A percentile compares a stretch with the other conserved stretches of the same genome.
Conservation (phyloP, 2,888 invertebrate genomes). For the Drosophila colorata region DNA sequence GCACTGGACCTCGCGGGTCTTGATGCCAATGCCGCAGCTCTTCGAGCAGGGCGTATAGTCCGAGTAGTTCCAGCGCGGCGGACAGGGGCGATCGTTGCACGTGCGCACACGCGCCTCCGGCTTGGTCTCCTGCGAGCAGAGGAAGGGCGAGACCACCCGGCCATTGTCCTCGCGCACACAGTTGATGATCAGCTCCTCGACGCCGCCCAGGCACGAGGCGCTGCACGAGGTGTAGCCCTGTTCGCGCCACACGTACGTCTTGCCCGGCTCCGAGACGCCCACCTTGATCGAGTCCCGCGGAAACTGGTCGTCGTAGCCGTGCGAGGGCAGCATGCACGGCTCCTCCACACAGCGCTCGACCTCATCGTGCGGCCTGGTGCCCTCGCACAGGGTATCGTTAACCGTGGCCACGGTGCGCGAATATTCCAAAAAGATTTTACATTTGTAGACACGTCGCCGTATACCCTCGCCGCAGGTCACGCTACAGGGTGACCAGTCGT, state of each 20-base stretch:
- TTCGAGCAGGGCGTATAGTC: slow-evolving; percentile 96
- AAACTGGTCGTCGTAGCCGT: slow-evolving; percentile 86
- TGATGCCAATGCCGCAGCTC: slow-evolving; percentile 97
- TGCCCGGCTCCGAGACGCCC: slow-evolving; percentile 90
- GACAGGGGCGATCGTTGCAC: slow-evolving; percentile 98
- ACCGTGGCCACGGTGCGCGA: slow-evolving; percentile 94
- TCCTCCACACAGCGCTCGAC: slow-evolving; percentile 92
- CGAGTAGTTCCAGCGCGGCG: slow-evolving; percentile 96
- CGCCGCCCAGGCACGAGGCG: slow-evolving; percentile 96
- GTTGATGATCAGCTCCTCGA: slow-evolving; percentile 94
- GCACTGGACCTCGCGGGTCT: slow-evolving; percentile 91
- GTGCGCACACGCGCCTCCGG: slow-evolving; percentile 95
- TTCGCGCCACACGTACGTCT: slow-evolving; percentile 95
- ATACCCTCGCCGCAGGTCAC: slow-evolving; percentile 96
- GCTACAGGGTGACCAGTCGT: slow-evolving; percentile 96
- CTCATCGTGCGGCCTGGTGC: slow-evolving; percentile 92
- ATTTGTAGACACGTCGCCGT: slow-evolving; percentile 94
- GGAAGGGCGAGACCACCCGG: slow-evolving; percentile 93
- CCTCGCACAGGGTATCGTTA: slow-evolving; percentile 94
- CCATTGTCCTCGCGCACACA: slow-evolving; percentile 95
- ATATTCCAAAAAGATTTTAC: slow-evolving; percentile 97
- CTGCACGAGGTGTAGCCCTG: slow-evolving; percentile 97
- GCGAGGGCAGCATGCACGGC: slow-evolving; percentile 89
- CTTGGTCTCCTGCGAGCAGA: slow-evolving; percentile 94
- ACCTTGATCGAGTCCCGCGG: slow-evolving; percentile 87